These are phyloP conservation scores for Drosophila imparisetae DNA, from an alignment of 2,888 invertebrate species.

Conservation along the genomic window DNA sequence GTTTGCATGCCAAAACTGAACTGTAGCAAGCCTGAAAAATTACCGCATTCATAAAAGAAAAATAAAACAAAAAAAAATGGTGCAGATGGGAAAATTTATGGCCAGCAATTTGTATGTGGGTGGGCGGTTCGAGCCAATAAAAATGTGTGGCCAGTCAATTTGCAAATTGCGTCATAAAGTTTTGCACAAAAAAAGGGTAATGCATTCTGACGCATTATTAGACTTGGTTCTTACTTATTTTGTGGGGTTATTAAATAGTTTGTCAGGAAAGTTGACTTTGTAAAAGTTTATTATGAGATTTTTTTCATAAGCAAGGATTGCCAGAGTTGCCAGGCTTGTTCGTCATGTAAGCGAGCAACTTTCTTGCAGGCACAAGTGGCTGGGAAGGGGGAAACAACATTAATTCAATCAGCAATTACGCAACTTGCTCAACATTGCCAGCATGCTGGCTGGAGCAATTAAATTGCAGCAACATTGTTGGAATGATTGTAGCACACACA, in stretches of 20 bases:
- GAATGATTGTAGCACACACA: constrained; percentile 42
- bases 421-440: constrained; percentile 30
- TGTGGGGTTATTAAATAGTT: neutral
- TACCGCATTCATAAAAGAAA: constrained; percentile 43
- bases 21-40: constrained; percentile 26
- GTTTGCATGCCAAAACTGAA: constrained; percentile 65
- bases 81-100: constrained; percentile 56
- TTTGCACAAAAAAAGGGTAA: constrained; percentile 21
- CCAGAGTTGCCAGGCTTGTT: neutral
- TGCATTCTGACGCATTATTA: constrained; percentile 35
- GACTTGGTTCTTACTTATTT: neutral
- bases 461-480: constrained; percentile 63
- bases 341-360: neutral
- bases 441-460: constrained; percentile 56
- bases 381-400: constrained; percentile 19
- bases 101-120: constrained; percentile 26
- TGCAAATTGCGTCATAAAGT: constrained; percentile 67
- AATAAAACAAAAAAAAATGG: constrained; percentile 10
- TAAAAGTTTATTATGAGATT: neutral
- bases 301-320: neutral
- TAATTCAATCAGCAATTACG: constrained; percentile 56
- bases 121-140: constrained; percentile 50
- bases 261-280: neutral
- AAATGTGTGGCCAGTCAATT: constrained; percentile 62
- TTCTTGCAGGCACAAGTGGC: neutral